Evolutionary conservation across 2,113 vertebrate species (phyloP), one percentile per base, ranked within the genome.

Genomic region (Athene cunicularia): DNA sequence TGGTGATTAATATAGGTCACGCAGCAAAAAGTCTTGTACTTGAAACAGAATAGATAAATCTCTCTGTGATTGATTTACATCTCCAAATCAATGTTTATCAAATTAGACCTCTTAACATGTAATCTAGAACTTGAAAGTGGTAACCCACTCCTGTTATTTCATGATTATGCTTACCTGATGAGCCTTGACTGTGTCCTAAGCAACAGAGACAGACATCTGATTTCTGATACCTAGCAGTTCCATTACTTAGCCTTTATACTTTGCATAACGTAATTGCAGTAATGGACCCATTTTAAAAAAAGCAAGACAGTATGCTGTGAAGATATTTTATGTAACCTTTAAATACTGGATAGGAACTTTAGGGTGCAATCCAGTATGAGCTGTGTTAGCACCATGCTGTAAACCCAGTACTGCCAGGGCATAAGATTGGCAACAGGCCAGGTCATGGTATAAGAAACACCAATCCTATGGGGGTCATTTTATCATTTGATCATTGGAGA

Each of bases 141-240:
- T 63, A 83, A 68, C 68, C 20, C 80, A 27, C 47, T 91, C 26
- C 27, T 74, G 35, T 74, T 84, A 66, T 53, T 91, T 92, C 33
- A 33, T 75, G 23, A 60, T 74, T 86, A 45, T 43, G 27, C 26
- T 81, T 77, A 52, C 60, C 79, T 75, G 58, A 85, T 93, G 86
- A 89, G 60, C 64, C 86, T 90, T 93, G 64, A 60, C 88, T 84
- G 43, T 93, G 81, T 60, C 88, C 63, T 86, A 52, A 92, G 90
- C 59, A 74, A 45, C 15, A 62, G 60, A 92, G 77, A 56, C 35
- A 70, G 68, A 52, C 21, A 50, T 80, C 23, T 1, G 13, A 58
- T 93, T 94, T 95, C 77, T 63, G 80, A 2, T 58, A 88, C 56
- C 41, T 55, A 30, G 47, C 50, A 74, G 52, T 90, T 73, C 56